Percentiles rank a stretch among this genome's conserved stretches.
Conservation (phyloP, 30 jellyfish, hydroid and myxozoan species). For the Mastigias papua region DNA sequence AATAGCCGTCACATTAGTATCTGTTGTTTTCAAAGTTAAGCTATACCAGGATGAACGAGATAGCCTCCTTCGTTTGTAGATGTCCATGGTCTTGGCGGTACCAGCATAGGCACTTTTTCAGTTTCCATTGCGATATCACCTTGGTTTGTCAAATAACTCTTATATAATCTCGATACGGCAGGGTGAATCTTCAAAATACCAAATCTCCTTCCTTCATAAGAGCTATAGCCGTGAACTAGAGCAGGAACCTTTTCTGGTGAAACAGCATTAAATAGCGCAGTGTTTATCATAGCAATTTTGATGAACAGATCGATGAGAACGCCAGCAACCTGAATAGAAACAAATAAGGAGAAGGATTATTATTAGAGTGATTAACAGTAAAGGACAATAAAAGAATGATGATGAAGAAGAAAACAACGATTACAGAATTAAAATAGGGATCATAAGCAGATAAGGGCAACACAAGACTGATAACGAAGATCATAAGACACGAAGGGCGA, state of each 20-base stretch:
- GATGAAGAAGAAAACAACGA: too few relatives aligned
- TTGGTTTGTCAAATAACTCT: constrained; percentile 71
- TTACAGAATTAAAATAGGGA: too few relatives aligned
- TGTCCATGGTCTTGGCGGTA: constrained; percentile 98
- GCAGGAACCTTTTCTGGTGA: constrained; percentile 63
- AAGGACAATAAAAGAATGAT: neutral
- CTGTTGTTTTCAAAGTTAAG: neutral
- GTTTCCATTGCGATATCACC: constrained; percentile 91
- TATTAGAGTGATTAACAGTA: too few relatives aligned
- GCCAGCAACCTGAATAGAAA: constrained; percentile 75
- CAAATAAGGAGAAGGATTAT: neutral
- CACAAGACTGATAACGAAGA: too few relatives aligned
- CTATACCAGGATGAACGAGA: constrained; percentile 83
- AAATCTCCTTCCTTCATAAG: constrained; percentile 67
- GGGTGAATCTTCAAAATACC: constrained; percentile 95
- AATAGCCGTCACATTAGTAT: neutral
- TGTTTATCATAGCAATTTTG: constrained; percentile 70
- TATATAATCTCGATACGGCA: constrained; percentile 72
- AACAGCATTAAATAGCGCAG: constrained; percentile 49
- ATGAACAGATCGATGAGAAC: constrained; percentile 84
- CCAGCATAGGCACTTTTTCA: constrained; percentile 86
- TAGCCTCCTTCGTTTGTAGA: constrained; percentile 87
- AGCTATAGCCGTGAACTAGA: constrained; percentile 74
- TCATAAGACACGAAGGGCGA: too few relatives aligned
- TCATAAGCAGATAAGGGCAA: too few relatives aligned